Evolutionary conservation across 2,797 vertebrate genomes (phyloP).

Genomic region (Erpetoichthys calabaricus): DNA sequence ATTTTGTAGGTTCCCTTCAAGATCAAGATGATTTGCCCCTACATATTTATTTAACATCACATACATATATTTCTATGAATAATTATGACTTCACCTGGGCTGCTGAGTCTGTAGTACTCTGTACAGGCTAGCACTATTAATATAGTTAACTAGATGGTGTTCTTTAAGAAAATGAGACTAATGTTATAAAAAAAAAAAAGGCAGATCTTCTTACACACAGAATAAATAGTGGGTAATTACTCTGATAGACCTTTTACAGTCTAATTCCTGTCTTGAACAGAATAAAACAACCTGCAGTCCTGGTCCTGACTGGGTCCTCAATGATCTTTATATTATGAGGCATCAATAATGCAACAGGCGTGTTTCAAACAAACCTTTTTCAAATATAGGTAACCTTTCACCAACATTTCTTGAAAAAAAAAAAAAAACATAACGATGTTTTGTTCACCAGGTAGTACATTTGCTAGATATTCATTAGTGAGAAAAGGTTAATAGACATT

Average conservation of each 20-base stretch:
- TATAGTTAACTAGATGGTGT: no score
- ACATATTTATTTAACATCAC: no score
- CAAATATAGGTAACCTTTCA: not conserved
- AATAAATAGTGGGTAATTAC: not conserved
- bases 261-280: slow-evolving; percentile 11
- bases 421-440: not conserved
- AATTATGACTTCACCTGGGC: no score
- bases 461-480: not conserved
- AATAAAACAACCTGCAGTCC: slow-evolving; percentile 7
- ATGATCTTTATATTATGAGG: not conserved
- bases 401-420: not conserved
- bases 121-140: no score
- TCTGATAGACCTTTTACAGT: slow-evolving; percentile 11
- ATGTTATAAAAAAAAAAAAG: no score
- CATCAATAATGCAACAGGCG: not conserved
- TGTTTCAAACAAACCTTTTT: not conserved
- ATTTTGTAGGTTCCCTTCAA: no score
- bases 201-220: no score
- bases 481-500: no score
- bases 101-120: no score
- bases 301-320: not conserved
- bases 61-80: no score
- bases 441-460: slow-evolving; percentile 6
- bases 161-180: no score
- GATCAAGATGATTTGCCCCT: no score